A percentile compares a stretch with the other conserved stretches of the same genome.
These are phyloP conservation scores for Pseudopleuronectes americanus DNA, from an alignment of 2,797 vertebrate genomes.

Conservation along the genomic window DNA sequence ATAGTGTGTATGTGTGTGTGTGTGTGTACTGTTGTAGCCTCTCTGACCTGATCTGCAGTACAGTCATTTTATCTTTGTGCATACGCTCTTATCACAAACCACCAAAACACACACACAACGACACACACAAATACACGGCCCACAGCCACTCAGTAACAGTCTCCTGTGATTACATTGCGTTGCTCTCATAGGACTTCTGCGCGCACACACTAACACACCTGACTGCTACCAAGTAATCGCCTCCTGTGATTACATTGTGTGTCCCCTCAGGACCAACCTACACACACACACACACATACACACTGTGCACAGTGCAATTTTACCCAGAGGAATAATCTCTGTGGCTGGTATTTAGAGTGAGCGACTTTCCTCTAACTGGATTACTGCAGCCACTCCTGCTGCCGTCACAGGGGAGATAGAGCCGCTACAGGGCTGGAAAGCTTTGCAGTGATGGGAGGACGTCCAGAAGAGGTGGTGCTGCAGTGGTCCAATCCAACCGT, in stretches of 20 bases:
- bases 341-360: slow-evolving; percentile 65
- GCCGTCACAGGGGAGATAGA: slow-evolving; percentile 59
- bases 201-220: slow-evolving; percentile 28
- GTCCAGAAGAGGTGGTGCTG: slow-evolving; percentile 18
- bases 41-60: slow-evolving; percentile 21
- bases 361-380: slow-evolving; percentile 70
- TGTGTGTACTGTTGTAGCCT: too few species aligned
- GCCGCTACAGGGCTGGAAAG: slow-evolving; percentile 29
- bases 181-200: slow-evolving; percentile 41
- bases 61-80: slow-evolving; percentile 53
- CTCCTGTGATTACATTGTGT: slow-evolving; percentile 69
- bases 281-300: slow-evolving; percentile 12
- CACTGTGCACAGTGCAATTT: slow-evolving; percentile 40
- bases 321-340: slow-evolving; percentile 70
- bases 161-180: slow-evolving; percentile 66
- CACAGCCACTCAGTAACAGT: slow-evolving; percentile 36
- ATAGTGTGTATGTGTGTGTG: slow-evolving; percentile 21
- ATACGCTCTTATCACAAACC: slow-evolving; percentile 57
- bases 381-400: slow-evolving; percentile 63
- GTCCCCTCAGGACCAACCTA: slow-evolving; percentile 48
- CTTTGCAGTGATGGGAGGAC: slow-evolving; percentile 38
- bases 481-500: slow-evolving; percentile 14
- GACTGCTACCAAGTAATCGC: slow-evolving; percentile 63
- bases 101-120: slow-evolving; percentile 13
- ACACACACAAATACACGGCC: slow-evolving; percentile 20